Percentiles rank a stretch among this genome's conserved stretches.
These are phyloP conservation scores for Aviceda subcristata DNA, from an alignment of 2,113 vertebrate genomes.

Conservation along the genomic window DNA sequence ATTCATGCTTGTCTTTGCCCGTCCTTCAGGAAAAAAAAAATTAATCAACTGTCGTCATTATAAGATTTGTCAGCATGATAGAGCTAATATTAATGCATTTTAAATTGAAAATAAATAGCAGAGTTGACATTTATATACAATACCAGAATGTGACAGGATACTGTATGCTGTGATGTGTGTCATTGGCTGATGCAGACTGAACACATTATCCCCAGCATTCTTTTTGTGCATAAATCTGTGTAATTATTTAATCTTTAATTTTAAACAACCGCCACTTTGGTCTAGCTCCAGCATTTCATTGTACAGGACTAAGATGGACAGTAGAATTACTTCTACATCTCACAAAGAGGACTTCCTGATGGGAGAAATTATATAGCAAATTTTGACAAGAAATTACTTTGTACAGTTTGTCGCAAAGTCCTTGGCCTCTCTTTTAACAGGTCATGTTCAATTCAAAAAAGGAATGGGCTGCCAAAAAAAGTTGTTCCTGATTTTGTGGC, in stretches of 20 bases:
- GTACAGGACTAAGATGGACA: not conserved
- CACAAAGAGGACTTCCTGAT: not conserved
- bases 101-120: conserved; percentile 32
- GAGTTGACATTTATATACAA: not conserved
- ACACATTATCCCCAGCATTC: not conserved
- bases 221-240: not conserved
- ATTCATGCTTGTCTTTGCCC: not conserved
- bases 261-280: not conserved
- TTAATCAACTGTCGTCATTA: conserved; percentile 16
- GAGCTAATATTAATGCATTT: conserved; percentile 35
- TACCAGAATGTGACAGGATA: not conserved
- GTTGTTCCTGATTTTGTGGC: not conserved
- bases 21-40: not conserved
- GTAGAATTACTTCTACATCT: not conserved
- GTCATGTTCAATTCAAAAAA: not conserved
- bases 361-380: conserved; percentile 29
- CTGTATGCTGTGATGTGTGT: not conserved
- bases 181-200: not conserved
- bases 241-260: conserved; percentile 38
- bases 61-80: conserved; percentile 30
- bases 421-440: not conserved
- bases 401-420: not conserved
- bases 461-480: not conserved
- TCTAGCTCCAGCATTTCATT: not conserved
- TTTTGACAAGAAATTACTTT: conserved; percentile 22